phyloP scores from a whole-genome alignment of 92 coral and sea anemone genomes.

The Actinernus sp. region DNA sequence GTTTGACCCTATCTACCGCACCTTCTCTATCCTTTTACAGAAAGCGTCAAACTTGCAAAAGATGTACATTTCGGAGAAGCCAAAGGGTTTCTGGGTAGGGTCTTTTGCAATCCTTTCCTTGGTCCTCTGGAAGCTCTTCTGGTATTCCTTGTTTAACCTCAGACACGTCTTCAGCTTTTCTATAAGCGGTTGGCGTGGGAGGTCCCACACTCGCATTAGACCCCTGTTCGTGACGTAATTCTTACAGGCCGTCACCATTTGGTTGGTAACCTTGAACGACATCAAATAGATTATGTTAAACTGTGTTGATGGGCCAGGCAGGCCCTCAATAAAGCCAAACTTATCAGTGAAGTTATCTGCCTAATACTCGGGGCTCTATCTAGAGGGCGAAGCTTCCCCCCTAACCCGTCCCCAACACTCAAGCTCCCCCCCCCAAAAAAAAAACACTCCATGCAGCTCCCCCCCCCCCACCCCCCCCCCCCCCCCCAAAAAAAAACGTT shows the following conservation, averaged over 20 bases:
- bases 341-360: no score
- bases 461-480: no score
- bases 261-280: slow-evolving; percentile 78
- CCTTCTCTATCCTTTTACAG: slow-evolving; percentile 79
- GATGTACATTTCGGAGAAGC: slow-evolving; percentile 92
- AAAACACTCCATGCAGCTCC: no score
- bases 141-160: slow-evolving; percentile 75
- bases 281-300: no score
- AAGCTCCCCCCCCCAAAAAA: no score
- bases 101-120: slow-evolving; percentile 80
- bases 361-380: no score
- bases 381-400: no score
- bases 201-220: slow-evolving; percentile 85
- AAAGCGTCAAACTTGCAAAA: slow-evolving; percentile 92
- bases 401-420: no score
- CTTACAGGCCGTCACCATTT: slow-evolving; percentile 92
- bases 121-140: slow-evolving; percentile 83
- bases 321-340: no score
- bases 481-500: no score
- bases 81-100: slow-evolving; percentile 83
- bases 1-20: no score
- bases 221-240: slow-evolving; percentile 84
- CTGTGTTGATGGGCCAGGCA: no score
- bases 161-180: slow-evolving; percentile 84
- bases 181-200: slow-evolving; percentile 85